Conservation (phyloP, 2,797 vertebrate genomes). For the Zonotrichia albicollis region DNA sequence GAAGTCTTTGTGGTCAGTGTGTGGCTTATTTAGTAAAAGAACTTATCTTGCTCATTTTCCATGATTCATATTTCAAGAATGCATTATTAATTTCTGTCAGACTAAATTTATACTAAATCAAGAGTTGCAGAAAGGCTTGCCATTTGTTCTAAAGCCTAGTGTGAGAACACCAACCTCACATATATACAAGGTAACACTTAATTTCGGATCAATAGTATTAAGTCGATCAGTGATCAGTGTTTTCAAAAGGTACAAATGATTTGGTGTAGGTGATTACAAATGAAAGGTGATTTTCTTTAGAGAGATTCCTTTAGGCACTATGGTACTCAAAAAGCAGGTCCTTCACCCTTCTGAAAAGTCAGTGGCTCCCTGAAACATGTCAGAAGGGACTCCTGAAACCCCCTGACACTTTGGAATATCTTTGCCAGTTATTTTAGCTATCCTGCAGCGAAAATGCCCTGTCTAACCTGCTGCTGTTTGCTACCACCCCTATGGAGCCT, state of each 20-base stretch:
- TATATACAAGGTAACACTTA: background rate
- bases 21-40: background rate
- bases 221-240: background rate
- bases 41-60: conserved; percentile 16
- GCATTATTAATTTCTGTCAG: background rate
- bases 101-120: background rate
- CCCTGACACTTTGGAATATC: background rate
- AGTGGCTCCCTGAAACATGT: background rate
- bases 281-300: background rate
- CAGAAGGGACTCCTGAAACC: background rate
- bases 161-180: rapidly evolving
- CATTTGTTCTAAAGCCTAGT: background rate
- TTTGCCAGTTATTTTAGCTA: background rate
- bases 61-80: background rate
- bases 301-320: background rate
- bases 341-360: background rate
- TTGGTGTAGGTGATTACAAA: background rate
- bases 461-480: background rate
- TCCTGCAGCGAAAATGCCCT: background rate
- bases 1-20: background rate
- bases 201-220: background rate
- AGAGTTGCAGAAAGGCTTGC: background rate
- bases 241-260: background rate
- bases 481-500: background rate
- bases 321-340: background rate